phyloP scores from a whole-genome alignment of 2,113 vertebrate genomes.

The Myotis brandtii region DNA sequence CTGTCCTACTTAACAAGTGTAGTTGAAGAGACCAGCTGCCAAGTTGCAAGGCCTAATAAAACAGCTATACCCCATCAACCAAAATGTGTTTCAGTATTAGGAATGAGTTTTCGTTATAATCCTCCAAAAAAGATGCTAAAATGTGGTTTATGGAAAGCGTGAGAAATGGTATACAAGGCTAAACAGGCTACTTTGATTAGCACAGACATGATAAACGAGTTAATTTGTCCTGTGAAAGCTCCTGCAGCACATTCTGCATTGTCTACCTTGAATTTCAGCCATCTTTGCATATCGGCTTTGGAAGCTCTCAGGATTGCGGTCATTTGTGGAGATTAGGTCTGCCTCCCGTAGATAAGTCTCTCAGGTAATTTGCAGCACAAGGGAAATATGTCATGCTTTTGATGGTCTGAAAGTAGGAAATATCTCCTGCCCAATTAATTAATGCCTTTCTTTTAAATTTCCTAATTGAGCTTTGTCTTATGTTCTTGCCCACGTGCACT shows the following conservation, averaged over 20 bases:
- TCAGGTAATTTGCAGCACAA: constrained; percentile 80
- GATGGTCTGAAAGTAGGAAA: constrained; percentile 79
- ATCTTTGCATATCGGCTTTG: constrained; percentile 70
- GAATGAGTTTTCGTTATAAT: constrained; percentile 63
- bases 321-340: constrained; percentile 84
- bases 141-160: constrained; percentile 26
- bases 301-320: constrained; percentile 71
- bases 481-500: constrained; percentile 71
- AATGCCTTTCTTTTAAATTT: constrained; percentile 73
- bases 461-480: constrained; percentile 54
- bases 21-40: constrained; percentile 10
- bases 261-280: constrained; percentile 78
- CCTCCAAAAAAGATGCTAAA: constrained; percentile 24
- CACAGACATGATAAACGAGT: constrained; percentile 67
- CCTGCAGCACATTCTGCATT: not conserved
- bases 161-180: constrained; percentile 59
- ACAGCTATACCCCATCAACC: not conserved
- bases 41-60: not conserved
- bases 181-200: constrained; percentile 72
- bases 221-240: constrained; percentile 82
- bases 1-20: constrained; percentile 42
- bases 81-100: constrained; percentile 27
- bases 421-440: constrained; percentile 80
- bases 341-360: constrained; percentile 84
- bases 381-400: constrained; percentile 73